Evolutionary conservation across 2,113 vertebrate species (phyloP).

Genomic region (Meleagris gallopavo): DNA sequence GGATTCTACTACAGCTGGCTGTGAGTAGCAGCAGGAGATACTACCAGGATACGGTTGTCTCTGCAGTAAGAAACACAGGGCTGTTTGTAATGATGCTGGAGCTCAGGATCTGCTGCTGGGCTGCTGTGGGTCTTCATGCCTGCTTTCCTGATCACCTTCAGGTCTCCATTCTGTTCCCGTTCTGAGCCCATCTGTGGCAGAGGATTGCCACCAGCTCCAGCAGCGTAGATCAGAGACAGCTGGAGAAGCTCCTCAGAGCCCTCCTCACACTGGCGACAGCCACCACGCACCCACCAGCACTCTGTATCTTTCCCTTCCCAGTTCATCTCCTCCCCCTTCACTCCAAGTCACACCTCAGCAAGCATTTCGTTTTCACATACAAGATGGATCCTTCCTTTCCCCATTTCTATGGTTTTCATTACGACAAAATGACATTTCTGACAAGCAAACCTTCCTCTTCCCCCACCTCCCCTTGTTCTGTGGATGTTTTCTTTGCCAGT

Average conservation of each 20-base stretch:
- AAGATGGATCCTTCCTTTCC: not conserved
- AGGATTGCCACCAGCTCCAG: not conserved
- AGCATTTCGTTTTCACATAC: not conserved
- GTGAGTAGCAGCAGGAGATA: not conserved
- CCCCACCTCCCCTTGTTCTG: not conserved
- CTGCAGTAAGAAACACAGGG: not conserved
- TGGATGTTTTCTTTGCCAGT: constrained; percentile 32
- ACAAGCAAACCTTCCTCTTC: not conserved
- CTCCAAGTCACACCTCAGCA: not conserved
- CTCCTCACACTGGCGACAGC: not conserved
- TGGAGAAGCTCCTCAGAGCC: not conserved
- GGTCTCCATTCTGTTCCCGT: not conserved
- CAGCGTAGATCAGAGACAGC: fast-evolving
- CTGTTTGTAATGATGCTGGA: not conserved
- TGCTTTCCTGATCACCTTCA: not conserved
- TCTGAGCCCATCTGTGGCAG: fast-evolving
- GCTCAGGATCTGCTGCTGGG: not conserved
- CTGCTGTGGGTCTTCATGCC: not conserved
- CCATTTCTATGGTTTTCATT: not conserved
- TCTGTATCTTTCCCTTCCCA: not conserved
- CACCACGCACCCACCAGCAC: not conserved
- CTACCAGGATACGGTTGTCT: fast-evolving
- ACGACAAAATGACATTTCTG: constrained; percentile 13
- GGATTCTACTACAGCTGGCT: fast-evolving
- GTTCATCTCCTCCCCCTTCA: not conserved